Evolutionary conservation across 2,797 vertebrate genomes (phyloP), one percentile per base, ranked within the genome.

Genomic region (Hylomyscus alleni): DNA sequence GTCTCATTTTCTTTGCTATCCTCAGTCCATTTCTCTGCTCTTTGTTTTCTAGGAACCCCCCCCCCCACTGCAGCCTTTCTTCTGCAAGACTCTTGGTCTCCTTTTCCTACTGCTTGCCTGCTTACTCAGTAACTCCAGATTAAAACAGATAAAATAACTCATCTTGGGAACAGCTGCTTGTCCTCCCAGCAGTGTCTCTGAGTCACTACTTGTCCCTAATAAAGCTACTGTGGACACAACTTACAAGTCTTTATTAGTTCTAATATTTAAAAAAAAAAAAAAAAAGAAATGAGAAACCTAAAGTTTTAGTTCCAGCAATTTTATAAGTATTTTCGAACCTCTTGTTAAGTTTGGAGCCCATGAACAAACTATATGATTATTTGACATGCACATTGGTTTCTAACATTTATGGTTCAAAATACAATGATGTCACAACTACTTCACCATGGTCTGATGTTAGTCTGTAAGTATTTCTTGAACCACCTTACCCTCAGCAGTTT

Each of bases 151-250:
- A 94, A 95, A 96, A 80, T 40, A 88, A 37, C 58, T 75, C 47
- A 85, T 87, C 73, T 91, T 95, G 87, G 83, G 22, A 84, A 83
- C 47, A 94, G 92, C 92, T 93, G 47, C 58, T 89, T 19, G 15
- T 78, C 37, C 6, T 92, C 52, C n/a, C 26, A 8, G 50, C 19
- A 11, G 15, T 50, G 37, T 44, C 76, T 92, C 75, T 93, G 96
- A 93, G 80, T 95, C 90, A 93, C 73, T 87, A 4, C 93, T 83
- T 95, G 34, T 96, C 96, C 83, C 88, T 84, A 97, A 94, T 89
- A 92, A 96, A 93, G 47, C 65, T 93, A 85, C 92, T 69, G 29
- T 91, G 72, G 58, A 76, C 24, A 81, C 76, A 31, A 17, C 26
- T 76, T 83, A 82, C 72, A 78, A 91, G 91, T 89, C 40, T 75